Percentiles rank a stretch among this genome's conserved stretches.
Evolutionary conservation across 1,140 invertebrate species (phyloP).

Genomic region (Uloborus diversus): DNA sequence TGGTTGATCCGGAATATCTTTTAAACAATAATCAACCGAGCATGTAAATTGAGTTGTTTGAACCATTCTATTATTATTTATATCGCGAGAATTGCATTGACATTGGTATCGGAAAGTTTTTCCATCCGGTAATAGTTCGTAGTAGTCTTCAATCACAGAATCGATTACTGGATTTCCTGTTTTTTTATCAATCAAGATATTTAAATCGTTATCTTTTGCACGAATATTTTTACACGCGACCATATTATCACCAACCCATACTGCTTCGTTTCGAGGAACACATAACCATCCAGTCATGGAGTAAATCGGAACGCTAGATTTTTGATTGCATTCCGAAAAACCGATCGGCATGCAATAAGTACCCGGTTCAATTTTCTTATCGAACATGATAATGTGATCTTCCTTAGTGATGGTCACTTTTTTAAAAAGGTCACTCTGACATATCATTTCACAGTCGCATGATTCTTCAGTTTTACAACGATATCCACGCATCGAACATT

Average conservation of each 20-base stretch:
- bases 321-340: neutral
- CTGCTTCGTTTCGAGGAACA: neutral
- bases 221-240: neutral
- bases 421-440: neutral
- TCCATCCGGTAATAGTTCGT: neutral
- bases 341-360: neutral
- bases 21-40: constrained; percentile 9
- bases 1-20: neutral
- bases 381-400: neutral
- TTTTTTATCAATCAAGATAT: constrained; percentile 1
- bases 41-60: neutral
- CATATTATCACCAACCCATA: neutral
- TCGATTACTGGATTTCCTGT: neutral
- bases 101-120: neutral
- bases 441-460: neutral
- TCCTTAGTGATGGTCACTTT: neutral
- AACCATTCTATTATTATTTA: neutral
- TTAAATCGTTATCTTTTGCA: neutral
- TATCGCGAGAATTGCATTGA: neutral
- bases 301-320: neutral
- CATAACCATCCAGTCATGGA: constrained; percentile 11
- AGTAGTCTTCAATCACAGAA: neutral
- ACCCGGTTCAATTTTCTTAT: neutral
- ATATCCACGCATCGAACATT: neutral
- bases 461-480: neutral